Conservation (phyloP, 2,113 vertebrate genomes). For the Embiotoca jacksoni region DNA sequence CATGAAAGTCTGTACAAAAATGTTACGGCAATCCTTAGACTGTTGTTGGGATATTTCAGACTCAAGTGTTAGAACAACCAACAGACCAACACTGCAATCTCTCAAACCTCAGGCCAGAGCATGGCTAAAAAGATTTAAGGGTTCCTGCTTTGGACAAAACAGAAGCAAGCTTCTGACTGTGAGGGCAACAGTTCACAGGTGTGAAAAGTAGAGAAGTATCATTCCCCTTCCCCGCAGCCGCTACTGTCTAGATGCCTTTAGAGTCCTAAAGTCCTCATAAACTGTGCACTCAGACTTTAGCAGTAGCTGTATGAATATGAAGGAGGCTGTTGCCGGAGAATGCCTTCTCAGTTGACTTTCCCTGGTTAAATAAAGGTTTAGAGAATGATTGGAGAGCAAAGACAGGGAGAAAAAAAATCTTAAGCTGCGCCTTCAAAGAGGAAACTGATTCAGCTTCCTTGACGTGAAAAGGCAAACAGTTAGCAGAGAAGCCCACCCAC, state of each 20-base stretch:
- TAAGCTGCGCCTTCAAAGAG: slow-evolving; percentile 47
- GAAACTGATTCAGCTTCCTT: slow-evolving; percentile 33
- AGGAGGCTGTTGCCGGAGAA: slow-evolving; percentile 1
- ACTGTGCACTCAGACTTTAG: neutral
- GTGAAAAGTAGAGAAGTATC: neutral
- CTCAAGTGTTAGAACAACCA: neutral
- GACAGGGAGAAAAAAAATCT: neutral
- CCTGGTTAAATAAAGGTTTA: slow-evolving; percentile 47
- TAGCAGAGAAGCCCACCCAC: slow-evolving; percentile 29
- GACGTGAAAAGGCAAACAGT: slow-evolving; percentile 28
- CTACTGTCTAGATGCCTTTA: neutral
- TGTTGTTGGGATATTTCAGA: neutral
- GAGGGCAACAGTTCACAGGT: neutral
- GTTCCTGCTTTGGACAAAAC: neutral
- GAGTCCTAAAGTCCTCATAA: neutral
- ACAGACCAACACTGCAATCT: neutral
- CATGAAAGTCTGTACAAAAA: neutral
- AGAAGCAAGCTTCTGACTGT: neutral
- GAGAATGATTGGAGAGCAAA: slow-evolving; percentile 4
- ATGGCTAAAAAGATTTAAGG: slow-evolving; percentile 10
- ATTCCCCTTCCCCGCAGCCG: neutral
- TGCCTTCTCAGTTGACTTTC: slow-evolving; percentile 14
- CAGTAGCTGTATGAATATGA: neutral
- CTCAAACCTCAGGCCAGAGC: neutral
- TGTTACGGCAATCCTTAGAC: neutral